These are phyloP conservation scores for Rhinichthys osculus DNA, from an alignment of 2,797 vertebrate genomes.

Conservation along the genomic window DNA sequence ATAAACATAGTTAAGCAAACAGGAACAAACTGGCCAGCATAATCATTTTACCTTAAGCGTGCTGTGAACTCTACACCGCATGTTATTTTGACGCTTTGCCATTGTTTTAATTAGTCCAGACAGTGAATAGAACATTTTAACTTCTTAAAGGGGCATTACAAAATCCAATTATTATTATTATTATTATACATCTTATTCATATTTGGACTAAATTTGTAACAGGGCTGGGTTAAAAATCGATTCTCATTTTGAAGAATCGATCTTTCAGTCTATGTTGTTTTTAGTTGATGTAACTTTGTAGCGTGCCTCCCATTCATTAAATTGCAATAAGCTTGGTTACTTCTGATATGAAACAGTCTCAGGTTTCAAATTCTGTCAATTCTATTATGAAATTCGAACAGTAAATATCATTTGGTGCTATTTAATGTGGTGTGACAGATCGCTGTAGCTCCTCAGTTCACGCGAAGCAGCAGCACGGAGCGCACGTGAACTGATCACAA, in stretches of 20 bases:
- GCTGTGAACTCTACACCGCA: not conserved
- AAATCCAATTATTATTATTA: not conserved
- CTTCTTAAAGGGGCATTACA: conserved; percentile 5
- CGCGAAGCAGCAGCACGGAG: too few relatives aligned
- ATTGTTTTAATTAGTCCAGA: conserved; percentile 12
- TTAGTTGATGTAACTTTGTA: not conserved
- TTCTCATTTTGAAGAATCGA: not conserved
- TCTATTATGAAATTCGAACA: too few relatives aligned
- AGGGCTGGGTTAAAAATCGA: not conserved
- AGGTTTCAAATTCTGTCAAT: too few relatives aligned
- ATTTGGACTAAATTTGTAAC: not conserved
- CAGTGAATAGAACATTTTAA: conserved; percentile 28
- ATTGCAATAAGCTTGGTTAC: too few relatives aligned
- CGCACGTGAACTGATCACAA: not conserved
- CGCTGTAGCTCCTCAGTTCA: too few relatives aligned
- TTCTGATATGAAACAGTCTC: too few relatives aligned
- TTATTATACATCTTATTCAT: not conserved
- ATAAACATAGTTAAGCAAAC: conserved; percentile 1
- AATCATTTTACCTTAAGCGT: not conserved
- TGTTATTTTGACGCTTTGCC: not conserved
- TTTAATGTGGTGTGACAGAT: too few relatives aligned
- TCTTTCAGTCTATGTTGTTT: not conserved
- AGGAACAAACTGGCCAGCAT: not conserved
- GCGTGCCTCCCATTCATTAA: too few relatives aligned
- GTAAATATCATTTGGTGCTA: too few relatives aligned